A percentile compares a stretch with the other conserved stretches of the same genome.
Conservation (phyloP, 2,797 vertebrate genomes). For the Gobionotothen gibberifrons region DNA sequence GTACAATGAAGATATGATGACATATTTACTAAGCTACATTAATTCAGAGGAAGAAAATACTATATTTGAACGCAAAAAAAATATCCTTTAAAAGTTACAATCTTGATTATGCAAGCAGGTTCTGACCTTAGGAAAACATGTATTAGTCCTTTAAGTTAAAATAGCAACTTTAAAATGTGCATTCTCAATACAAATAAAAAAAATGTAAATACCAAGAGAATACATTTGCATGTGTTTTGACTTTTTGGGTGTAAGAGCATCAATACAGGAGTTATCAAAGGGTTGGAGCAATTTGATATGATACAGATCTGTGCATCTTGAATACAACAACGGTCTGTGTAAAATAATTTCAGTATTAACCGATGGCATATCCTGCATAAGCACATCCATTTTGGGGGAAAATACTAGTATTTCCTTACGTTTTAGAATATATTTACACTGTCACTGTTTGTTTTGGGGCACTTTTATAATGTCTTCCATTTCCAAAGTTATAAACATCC, state of each 20-base stretch:
- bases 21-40: constrained; percentile 38
- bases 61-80: constrained; percentile 31
- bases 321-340: constrained; percentile 38
- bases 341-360: constrained; percentile 17
- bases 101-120: constrained; percentile 55
- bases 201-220: constrained; percentile 23
- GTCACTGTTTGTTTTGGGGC: constrained; percentile 17
- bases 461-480: constrained; percentile 19
- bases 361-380: constrained; percentile 7
- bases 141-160: constrained; percentile 73
- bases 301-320: constrained; percentile 32
- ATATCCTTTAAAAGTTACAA: constrained; percentile 48
- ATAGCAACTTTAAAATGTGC: constrained; percentile 31
- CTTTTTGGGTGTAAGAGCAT: too few species aligned
- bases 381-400: constrained; percentile 1
- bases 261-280: background rate
- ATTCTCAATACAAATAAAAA: constrained; percentile 51
- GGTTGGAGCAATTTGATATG: background rate
- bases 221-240: constrained; percentile 15
- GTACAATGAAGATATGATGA: constrained; percentile 43
- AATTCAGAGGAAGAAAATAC: constrained; percentile 47
- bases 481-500: constrained; percentile 36
- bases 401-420: constrained; percentile 2
- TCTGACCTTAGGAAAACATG: constrained; percentile 46
- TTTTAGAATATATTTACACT: constrained; percentile 52